Conservation (phyloP, 2,797 vertebrate species). For the Typhlichthys subterraneus region DNA sequence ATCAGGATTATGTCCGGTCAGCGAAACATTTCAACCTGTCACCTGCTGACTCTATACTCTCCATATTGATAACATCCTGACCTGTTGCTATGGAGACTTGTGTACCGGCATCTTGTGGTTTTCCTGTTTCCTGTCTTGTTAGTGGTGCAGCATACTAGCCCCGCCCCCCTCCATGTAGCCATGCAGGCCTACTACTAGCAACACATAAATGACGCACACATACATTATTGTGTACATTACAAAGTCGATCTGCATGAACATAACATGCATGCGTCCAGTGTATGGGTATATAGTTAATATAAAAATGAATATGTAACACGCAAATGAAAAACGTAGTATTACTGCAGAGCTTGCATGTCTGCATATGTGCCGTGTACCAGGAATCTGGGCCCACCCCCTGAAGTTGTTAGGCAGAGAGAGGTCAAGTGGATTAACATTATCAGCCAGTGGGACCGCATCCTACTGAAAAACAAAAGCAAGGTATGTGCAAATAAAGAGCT, state of each 20-base stretch:
- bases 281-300: too few relatives aligned
- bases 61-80: slow-evolving; percentile 73
- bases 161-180: slow-evolving; percentile 19
- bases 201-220: not conserved
- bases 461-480: slow-evolving; percentile 82
- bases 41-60: slow-evolving; percentile 45
- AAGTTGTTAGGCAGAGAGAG: slow-evolving; percentile 85
- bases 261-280: too few relatives aligned
- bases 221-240: too few relatives aligned
- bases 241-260: too few relatives aligned
- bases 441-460: slow-evolving; percentile 82
- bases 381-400: slow-evolving; percentile 76
- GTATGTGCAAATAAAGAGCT: slow-evolving; percentile 58
- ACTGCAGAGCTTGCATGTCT: slow-evolving; percentile 11
- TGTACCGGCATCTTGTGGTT: slow-evolving; percentile 74
- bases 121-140: slow-evolving; percentile 81
- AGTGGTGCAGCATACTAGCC: slow-evolving; percentile 13
- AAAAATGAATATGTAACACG: not conserved
- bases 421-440: slow-evolving; percentile 89
- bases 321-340: not conserved
- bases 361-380: slow-evolving; percentile 39
- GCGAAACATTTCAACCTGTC: slow-evolving; percentile 23
- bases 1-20: slow-evolving; percentile 9
- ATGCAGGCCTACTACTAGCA: slow-evolving; percentile 1
- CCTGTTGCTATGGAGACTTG: slow-evolving; percentile 70